Percentiles rank a stretch among this genome's conserved stretches.
Conservation (phyloP, 2,113 vertebrate species). For the Eleginops maclovinus region DNA sequence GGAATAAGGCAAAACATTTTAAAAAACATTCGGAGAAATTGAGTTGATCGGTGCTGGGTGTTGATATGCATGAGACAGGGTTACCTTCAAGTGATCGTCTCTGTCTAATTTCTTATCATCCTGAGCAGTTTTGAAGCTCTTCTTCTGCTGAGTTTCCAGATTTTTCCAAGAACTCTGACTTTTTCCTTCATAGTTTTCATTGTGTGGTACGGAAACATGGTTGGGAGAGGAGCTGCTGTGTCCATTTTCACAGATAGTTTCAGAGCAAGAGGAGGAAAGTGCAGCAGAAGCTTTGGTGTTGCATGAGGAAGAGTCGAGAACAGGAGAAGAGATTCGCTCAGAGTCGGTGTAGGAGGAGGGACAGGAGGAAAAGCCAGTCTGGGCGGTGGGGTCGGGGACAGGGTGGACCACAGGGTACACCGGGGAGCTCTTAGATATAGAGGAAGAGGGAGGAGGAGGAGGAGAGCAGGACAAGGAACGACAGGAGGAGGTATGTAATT, state of each 20-base stretch:
- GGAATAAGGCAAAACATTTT: too few relatives aligned
- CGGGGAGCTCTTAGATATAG: conserved; percentile 77
- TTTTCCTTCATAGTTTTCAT: background rate
- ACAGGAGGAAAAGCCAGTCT: conserved; percentile 78
- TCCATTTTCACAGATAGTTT: background rate
- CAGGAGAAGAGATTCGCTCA: background rate
- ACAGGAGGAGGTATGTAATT: conserved; percentile 23
- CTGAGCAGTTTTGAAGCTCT: background rate
- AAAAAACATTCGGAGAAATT: too few relatives aligned
- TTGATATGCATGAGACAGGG: background rate
- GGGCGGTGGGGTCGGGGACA: conserved; percentile 83
- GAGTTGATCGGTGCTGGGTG: background rate
- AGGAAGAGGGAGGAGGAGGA: conserved; percentile 73
- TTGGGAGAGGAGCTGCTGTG: background rate
- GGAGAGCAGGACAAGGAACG: conserved; percentile 63
- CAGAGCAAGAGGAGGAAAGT: background rate
- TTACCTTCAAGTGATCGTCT: conserved; percentile 58
- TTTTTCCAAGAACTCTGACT: background rate
- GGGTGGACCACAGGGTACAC: conserved; percentile 68
- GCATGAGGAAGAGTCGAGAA: background rate
- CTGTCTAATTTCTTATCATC: conserved; percentile 8
- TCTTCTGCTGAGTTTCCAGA: conserved; percentile 12
- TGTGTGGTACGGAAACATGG: background rate
- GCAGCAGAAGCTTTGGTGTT: background rate
- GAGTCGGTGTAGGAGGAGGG: background rate